These are phyloP conservation scores for Alsophila aescularia DNA, from an alignment of 2,888 invertebrate genomes.

Conservation along the genomic window DNA sequence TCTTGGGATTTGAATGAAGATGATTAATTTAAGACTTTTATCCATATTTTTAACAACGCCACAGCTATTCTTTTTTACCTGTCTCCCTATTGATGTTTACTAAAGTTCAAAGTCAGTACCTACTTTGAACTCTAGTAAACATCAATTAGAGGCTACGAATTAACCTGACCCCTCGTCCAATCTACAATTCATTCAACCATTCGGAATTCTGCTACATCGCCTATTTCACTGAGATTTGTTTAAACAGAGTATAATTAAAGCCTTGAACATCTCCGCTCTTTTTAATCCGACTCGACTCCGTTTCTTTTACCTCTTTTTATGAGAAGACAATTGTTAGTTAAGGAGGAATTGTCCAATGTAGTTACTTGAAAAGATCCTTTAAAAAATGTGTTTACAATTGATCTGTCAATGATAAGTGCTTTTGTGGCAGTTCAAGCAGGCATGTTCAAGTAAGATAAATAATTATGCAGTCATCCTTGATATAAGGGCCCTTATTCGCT, in stretches of 20 bases:
- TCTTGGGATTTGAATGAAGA: too few relatives aligned
- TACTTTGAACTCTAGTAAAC: constrained; percentile 15
- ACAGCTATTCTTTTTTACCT: too few relatives aligned
- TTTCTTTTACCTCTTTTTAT: constrained; percentile 67
- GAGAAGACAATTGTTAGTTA: constrained; percentile 36
- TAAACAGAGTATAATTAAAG: constrained; percentile 82
- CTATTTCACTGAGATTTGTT: constrained; percentile 75
- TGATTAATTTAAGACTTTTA: too few relatives aligned
- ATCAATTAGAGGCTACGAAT: constrained; percentile 24
- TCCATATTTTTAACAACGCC: too few relatives aligned
- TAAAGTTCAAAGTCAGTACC: too few relatives aligned
- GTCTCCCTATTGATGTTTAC: too few relatives aligned
- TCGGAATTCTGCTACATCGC: constrained; percentile 38
- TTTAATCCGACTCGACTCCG: constrained; percentile 66
- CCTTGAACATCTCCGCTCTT: constrained; percentile 72
- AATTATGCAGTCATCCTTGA: too few relatives aligned
- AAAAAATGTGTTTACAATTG: not conserved
- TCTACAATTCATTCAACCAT: constrained; percentile 32
- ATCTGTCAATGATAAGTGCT: too few relatives aligned
- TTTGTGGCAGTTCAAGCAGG: too few relatives aligned
- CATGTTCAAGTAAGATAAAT: too few relatives aligned
- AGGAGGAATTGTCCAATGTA: not conserved
- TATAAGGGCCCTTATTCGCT: too few relatives aligned
- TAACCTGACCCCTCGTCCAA: constrained; percentile 22
- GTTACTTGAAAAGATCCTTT: not conserved